Base-by-base conservation (phyloP, 2,797 vertebrate genomes). In the Falco rusticolus region DNA sequence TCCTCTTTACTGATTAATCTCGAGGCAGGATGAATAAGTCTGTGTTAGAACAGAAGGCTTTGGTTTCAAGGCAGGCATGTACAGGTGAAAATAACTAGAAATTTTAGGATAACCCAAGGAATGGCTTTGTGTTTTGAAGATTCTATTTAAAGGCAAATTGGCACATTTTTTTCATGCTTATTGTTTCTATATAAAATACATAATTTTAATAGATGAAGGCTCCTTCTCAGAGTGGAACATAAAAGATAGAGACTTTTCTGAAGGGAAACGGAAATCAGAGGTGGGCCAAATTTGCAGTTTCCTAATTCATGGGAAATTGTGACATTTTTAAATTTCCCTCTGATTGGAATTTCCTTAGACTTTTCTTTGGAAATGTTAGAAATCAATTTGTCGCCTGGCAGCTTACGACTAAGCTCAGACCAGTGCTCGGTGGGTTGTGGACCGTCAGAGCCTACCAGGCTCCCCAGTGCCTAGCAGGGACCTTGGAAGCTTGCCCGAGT, bases 401-500 rank as follows among this genome's bases (percentile, higher is more conserved):
- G n/a, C 29, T 74, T 83, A 16, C 9, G 43, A 66, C 48, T 70
- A 57, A 87, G 37, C 24, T 94, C 60, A 47, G 81, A 75, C 65
- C 21, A 41, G 68, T 1, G 13, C 56, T 82, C 0, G 1, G 54
- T 19, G 69, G 34, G 12, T 68, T 85, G 48, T 94, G 92, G 21
- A 7, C 64, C 88, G 34, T 88, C 41, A 78, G 16, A 89, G 50
- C 79, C 53, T 94, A 53, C 66, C 45, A 64, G 84, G 45, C 48
- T 83, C 34, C 31, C 45, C 68, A 68, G 59, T 59, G 81, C 77
- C 50, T 94, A 60, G 57, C 53, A 85, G 41, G 79, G 88, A 95
- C 95, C 94, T 96, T 97, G 96, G 96, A 90, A 94, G 61, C 41
- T 88, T 94, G 91, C 96, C 96, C 61, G 66, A 65, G 39, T 96